phyloP scores from a whole-genome alignment of 2,113 vertebrate species.

The Halcyon senegalensis region DNA sequence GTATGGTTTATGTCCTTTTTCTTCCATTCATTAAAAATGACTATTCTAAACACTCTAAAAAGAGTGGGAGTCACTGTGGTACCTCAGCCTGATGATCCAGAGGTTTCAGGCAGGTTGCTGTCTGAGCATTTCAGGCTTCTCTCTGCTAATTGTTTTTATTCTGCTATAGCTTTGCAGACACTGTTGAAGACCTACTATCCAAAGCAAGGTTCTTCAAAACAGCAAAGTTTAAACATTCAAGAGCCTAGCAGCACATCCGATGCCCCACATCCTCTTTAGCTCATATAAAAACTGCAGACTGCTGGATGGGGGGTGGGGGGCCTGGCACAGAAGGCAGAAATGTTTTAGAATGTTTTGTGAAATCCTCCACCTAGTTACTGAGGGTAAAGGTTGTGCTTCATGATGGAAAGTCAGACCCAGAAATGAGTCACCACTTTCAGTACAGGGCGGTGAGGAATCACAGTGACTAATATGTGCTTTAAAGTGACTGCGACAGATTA shows the following conservation, averaged over 20 bases:
- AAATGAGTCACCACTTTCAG: slow-evolving; percentile 40
- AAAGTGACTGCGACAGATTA: not conserved
- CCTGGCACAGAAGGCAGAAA: not conserved
- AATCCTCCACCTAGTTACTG: not conserved
- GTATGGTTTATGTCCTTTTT: not conserved
- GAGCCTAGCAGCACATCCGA: not conserved
- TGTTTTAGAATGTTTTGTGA: not conserved
- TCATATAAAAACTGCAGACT: not conserved
- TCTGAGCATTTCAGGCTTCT: not conserved
- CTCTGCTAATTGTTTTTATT: not conserved
- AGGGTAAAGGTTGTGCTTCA: not conserved
- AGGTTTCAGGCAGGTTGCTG: not conserved
- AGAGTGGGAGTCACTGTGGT: not conserved
- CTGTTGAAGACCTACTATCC: not conserved
- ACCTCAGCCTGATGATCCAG: not conserved
- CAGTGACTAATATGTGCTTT: slow-evolving; percentile 42
- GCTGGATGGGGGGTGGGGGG: too few species aligned
- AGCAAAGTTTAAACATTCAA: not conserved
- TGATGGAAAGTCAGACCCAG: not conserved
- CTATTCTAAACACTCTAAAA: not conserved
- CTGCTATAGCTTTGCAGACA: not conserved
- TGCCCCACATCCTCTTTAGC: not conserved
- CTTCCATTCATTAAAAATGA: not conserved
- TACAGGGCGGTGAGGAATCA: not conserved
- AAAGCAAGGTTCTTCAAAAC: not conserved